Evolutionary conservation across 2,797 vertebrate genomes (phyloP), one percentile per base, ranked within the genome.

Genomic region (Chanos chanos): DNA sequence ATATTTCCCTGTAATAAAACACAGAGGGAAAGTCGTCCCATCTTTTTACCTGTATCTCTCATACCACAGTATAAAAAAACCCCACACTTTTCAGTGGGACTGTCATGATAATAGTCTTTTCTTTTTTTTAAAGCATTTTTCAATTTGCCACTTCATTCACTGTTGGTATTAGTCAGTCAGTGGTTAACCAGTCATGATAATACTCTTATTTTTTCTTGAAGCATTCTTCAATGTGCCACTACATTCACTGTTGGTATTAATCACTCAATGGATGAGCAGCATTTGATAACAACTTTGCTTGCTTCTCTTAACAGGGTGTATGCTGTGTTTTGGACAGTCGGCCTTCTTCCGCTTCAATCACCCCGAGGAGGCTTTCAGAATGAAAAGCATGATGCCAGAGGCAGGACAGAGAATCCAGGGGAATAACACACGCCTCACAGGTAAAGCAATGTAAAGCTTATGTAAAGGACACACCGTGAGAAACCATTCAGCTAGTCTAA

Each of bases 281-380:
- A 3, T 65, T 45, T 21, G 7, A 51, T 21, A 21, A 5, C 12
- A 13, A 12, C 48, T 9, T 33, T 22, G 8, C 62, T 24, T 70
- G 34, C 15, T 7, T 44, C 15, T 61, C 45, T 56, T 24, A 81
- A 3, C 83, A 99, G 96, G 96, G 64, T 98, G 94, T 64, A 95
- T 95, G 93, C 89, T 99, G 86, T 96, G 96, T 90, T 89, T 99
- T 64, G 96, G 96, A 63, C 94, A 95, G 71, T 92, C 93, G 0
- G 90, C 92, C 55, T 95, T 94, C 78, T 94, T 97, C 57, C 93
- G 95, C 72, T 98, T 98, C 85, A 98, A 97, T 79, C 94, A 99
- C 80, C 96, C 96, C 0, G 94, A 94, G 1, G 95, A 99, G 78
- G 96, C 96, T 70, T 89, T 90, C 84, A 90, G 91, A 87, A 98